Base-by-base conservation (phyloP, 2,888 invertebrate genomes). In the Mimas tiliae region DNA sequence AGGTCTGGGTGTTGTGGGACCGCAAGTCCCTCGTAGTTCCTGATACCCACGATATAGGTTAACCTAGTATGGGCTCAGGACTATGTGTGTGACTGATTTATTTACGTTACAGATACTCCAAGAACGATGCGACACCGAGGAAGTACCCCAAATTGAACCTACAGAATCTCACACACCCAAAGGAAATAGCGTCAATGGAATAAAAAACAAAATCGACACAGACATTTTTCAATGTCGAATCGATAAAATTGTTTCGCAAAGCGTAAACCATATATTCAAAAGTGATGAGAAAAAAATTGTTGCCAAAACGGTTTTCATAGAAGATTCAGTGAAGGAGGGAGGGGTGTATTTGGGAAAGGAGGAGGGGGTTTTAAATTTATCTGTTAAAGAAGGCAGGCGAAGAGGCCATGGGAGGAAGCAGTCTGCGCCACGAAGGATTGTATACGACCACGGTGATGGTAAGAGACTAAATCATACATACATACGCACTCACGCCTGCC, bases 391-490 rank as follows among this genome's bases (percentile, higher is more conserved):
- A 76, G 85, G 85, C 2, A 85, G 85, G 69, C 83, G 87, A 75
- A 84, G 83, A 79, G 81, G 84, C 34, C 93, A 93, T 34, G 93
- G 93, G 0, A 79, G 93, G 70, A 93, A 93, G 48, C 93, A 93
- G 76, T 74, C 87, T 2, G 92, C 91, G 69, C 93, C 93, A 0
- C 67, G 90, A n/a, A 77, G 92, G 70, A 88, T 93, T n/a, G 74
- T 90, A 19, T 79, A 77, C 27, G 68, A 79, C 11, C 87, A 91
- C 65, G 79, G 73, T 71, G 84, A 90, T 70, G 91, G 93, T 92
- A 34, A 72, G 86, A 77, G 6, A 12, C 50, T 27, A 52, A 27
- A n/a, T n/a, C n/a, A n/a, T n/a, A n/a, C n/a, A n/a, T n/a, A n/a
- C n/a, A n/a, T n/a, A n/a, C n/a, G n/a, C n/a, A n/a, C n/a, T n/a